These are phyloP conservation scores for Aptenodytes patagonicus DNA, from an alignment of 2,113 vertebrate species.

Conservation along the genomic window DNA sequence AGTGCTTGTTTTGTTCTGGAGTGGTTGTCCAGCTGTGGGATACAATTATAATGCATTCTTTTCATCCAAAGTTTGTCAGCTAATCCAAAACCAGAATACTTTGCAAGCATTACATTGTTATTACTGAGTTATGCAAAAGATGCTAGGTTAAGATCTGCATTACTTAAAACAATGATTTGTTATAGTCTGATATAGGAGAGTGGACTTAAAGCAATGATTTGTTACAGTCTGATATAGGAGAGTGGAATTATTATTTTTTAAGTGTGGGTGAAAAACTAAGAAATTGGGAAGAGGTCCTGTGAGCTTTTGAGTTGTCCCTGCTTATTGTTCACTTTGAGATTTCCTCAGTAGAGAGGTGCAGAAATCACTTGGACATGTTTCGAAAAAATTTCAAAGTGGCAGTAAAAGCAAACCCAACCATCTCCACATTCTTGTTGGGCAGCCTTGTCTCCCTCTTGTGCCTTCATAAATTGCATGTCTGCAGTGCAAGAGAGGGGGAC, in stretches of 20 bases:
- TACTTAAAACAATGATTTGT: neutral
- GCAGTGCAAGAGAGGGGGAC: rapidly evolving
- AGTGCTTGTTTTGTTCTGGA: neutral
- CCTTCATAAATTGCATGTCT: neutral
- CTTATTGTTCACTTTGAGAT: neutral
- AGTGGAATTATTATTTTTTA: neutral
- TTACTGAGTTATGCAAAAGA: neutral
- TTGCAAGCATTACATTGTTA: rapidly evolving
- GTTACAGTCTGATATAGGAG: neutral
- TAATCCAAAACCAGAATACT: neutral
- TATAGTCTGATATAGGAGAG: neutral
- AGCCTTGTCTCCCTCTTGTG: neutral
- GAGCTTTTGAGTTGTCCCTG: neutral
- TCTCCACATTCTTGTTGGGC: rapidly evolving
- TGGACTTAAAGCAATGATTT: neutral
- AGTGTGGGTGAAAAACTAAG: neutral
- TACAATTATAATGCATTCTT: neutral
- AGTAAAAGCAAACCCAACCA: neutral
- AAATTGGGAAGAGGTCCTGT: neutral
- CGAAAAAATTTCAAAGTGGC: neutral
- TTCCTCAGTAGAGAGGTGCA: neutral
- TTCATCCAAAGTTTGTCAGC: neutral
- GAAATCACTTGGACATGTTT: rapidly evolving
- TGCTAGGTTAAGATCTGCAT: neutral
- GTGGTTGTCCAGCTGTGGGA: neutral